phyloP scores from a whole-genome alignment of 2,888 invertebrate species.

The Himalopsyche japonica region DNA sequence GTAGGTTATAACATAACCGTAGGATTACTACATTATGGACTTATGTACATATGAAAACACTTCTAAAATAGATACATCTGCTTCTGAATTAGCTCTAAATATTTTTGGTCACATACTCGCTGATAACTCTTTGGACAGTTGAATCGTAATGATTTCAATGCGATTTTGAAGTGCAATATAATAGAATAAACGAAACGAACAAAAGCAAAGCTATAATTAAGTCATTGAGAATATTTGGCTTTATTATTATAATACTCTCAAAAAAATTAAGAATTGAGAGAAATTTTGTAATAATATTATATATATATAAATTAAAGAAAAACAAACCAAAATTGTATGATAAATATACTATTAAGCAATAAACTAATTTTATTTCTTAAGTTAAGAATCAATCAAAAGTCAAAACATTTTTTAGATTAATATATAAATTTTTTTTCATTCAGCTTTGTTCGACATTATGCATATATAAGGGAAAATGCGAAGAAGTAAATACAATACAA shows the following conservation, averaged over 20 bases:
- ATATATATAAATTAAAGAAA: not conserved
- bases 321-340: constrained; percentile 11
- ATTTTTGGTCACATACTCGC: not conserved
- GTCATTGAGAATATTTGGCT: not conserved
- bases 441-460: not conserved
- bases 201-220: not conserved
- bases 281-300: constrained; percentile 12
- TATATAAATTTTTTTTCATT: not conserved
- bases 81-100: not conserved
- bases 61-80: not conserved
- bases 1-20: constrained; percentile 20
- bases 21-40: constrained; percentile 12
- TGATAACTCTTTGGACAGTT: not conserved
- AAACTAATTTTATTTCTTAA: constrained; percentile 36
- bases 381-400: constrained; percentile 18
- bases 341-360: constrained; percentile 29
- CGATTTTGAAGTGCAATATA: not conserved
- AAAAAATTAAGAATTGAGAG: not conserved
- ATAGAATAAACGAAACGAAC: not conserved
- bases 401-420: not conserved
- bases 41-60: constrained; percentile 18
- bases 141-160: not conserved
- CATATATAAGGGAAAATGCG: not conserved
- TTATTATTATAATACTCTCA: not conserved
- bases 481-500: not conserved